These are phyloP conservation scores for Watsonalla cultraria DNA, from an alignment of 2,888 invertebrate genomes.

Conservation along the genomic window DNA sequence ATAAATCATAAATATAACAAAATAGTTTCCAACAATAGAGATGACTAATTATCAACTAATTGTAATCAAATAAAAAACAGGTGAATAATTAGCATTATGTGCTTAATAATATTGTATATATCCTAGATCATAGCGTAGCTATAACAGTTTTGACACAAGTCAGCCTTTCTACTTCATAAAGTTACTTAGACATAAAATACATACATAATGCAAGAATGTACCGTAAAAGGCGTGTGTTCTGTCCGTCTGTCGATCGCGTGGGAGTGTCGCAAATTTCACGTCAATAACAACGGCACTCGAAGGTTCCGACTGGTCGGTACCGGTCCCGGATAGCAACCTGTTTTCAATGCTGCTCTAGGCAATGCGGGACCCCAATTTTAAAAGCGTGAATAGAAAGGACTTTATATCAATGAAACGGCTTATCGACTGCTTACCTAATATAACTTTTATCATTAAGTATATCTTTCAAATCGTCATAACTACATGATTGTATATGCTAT, in stretches of 20 bases:
- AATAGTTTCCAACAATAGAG: too few species aligned
- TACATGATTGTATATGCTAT: too few species aligned
- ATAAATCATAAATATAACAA: too few species aligned
- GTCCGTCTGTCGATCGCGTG: conserved; percentile 16
- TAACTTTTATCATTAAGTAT: not conserved
- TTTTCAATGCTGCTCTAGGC: conserved; percentile 6
- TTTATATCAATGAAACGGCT: not conserved
- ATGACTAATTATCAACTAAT: too few species aligned
- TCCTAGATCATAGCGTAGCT: too few species aligned
- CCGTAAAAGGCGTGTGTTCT: conserved; percentile 15
- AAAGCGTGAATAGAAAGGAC: not conserved
- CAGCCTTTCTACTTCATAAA: too few species aligned
- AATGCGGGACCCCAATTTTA: not conserved
- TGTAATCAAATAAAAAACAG: too few species aligned
- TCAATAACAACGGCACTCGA: not conserved
- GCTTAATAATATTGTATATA: too few species aligned
- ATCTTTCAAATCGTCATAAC: too few species aligned
- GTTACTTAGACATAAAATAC: not conserved
- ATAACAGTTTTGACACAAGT: too few species aligned
- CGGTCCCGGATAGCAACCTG: conserved; percentile 29
- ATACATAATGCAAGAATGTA: conserved; percentile 5
- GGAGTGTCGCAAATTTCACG: conserved; percentile 17
- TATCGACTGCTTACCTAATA: not conserved
- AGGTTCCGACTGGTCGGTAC: not conserved
- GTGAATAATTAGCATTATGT: too few species aligned